Evolutionary conservation across 2,888 invertebrate species (phyloP), one percentile per base, ranked within the genome.

Genomic region (Dascillus cervinus): DNA sequence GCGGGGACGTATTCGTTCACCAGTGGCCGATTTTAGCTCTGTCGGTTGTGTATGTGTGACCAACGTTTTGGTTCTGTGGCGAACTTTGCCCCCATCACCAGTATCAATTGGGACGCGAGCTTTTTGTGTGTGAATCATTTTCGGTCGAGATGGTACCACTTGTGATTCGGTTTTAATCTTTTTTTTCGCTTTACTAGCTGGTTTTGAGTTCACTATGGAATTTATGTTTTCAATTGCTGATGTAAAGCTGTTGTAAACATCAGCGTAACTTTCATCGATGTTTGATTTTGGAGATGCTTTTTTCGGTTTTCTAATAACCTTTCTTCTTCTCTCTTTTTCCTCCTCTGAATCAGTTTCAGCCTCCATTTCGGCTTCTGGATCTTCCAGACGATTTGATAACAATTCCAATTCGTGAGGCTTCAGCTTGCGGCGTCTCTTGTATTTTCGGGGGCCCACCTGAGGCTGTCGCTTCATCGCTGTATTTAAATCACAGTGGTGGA

Each of bases 401-500:
- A 69, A 52, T 22, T 71, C 71, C 11, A 72, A 52, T 44, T 77
- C 77, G 46, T 77, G 75, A 0, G 75, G 72, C 56, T 82, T 84
- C 10, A 84, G 53, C 63, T 85, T 86, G 46, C 85, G 76, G 30
- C 87, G 70, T 0, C 86, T 72, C 57, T 86, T 87, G 60, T 87
- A 87, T 53, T 87, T 87, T 2, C 87, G 31, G 41, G 47, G 55
- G 11, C 79, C 86, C 49, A 49, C 36, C 73, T 84, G 80, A 0
- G 86, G 86, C 49, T 83, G 83, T 24, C 86, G 66, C 49, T 82
- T 81, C 62, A 83, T 69, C 1, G 86, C 87, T 0, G 88, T 88
- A 56, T 88, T 88, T 44, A 82, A 78, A 59, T 88, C 88, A 53
- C 86, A 86, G 55, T 88, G 88, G 52, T 86, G 80, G 25, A 88